Evolutionary conservation across 2,888 invertebrate species (phyloP).

Genomic region (Parnassius smintheus): DNA sequence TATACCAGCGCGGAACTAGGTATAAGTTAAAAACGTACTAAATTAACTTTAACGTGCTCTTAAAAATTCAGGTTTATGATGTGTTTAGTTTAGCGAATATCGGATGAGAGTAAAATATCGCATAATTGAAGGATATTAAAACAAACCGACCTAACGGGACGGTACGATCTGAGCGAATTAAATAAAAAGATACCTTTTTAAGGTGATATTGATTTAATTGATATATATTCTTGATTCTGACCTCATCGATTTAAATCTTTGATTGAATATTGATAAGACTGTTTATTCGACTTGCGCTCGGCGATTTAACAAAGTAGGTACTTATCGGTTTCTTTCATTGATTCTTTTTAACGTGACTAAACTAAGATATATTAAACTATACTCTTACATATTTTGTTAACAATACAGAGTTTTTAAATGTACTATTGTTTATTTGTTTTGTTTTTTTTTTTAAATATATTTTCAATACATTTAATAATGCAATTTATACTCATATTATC

Average conservation of each 20-base stretch:
- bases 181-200: conserved; percentile 13
- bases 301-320: conserved; percentile 1
- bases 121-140: conserved; percentile 15
- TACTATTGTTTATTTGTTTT: too few relatives aligned
- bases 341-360: too few relatives aligned
- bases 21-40: conserved; percentile 19
- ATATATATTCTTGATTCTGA: conserved; percentile 15
- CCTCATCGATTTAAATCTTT: conserved; percentile 12
- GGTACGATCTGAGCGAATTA: background rate
- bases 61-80: conserved; percentile 24
- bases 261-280: conserved; percentile 16
- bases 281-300: conserved; percentile 1
- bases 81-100: conserved; percentile 23
- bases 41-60: conserved; percentile 18
- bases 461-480: too few relatives aligned
- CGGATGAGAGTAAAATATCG: conserved; percentile 13
- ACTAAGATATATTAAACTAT: too few relatives aligned
- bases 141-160: conserved; percentile 12
- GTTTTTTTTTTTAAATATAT: too few relatives aligned
- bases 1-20: conserved; percentile 14
- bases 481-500: too few relatives aligned
- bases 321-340: background rate
- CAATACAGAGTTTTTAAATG: too few relatives aligned
- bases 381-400: too few relatives aligned
- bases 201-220: conserved; percentile 16